phyloP scores from a whole-genome alignment of 2,888 invertebrate genomes.

The Phragmatobia fuliginosa region DNA sequence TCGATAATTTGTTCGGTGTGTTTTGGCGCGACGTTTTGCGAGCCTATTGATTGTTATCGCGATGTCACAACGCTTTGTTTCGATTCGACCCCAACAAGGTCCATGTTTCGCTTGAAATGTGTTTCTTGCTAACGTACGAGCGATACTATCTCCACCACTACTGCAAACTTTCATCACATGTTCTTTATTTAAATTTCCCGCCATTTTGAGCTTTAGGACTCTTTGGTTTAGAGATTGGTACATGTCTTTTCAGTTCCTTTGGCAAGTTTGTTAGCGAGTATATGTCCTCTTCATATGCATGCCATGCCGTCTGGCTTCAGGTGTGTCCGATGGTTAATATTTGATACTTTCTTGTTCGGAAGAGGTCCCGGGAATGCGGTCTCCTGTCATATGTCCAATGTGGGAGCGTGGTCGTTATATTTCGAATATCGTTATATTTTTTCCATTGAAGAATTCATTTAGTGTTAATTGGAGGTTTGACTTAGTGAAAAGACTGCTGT shows the following conservation, averaged over 20 bases:
- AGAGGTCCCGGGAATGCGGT: conserved; percentile 66
- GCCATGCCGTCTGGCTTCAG: conserved; percentile 79
- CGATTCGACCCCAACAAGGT: conserved; percentile 81
- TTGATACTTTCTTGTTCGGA: conserved; percentile 84
- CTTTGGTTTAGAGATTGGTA: conserved; percentile 39
- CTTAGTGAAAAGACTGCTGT: conserved; percentile 23
- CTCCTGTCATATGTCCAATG: conserved; percentile 63
- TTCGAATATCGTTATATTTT: conserved; percentile 34
- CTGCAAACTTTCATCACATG: conserved; percentile 68
- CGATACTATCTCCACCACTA: conserved; percentile 76
- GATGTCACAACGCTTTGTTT: conserved; percentile 85
- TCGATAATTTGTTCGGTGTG: conserved; percentile 85
- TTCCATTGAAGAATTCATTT: conserved; percentile 38
- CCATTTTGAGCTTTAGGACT: conserved; percentile 60
- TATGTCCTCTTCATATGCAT: conserved; percentile 80
- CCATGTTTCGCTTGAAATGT: conserved; percentile 85
- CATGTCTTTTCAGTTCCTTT: conserved; percentile 37
- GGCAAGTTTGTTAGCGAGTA: conserved; percentile 55
- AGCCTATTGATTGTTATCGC: conserved; percentile 82
- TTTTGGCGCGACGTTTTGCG: conserved; percentile 84
- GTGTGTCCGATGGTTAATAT: conserved; percentile 83
- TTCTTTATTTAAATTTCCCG: conserved; percentile 35
- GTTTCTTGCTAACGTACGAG: conserved; percentile 85
- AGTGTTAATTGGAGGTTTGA: conserved; percentile 61
- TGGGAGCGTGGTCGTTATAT: conserved; percentile 56